These are phyloP conservation scores for Pocillopora grandis DNA, from an alignment of 92 coral and sea anemone species.

Conservation along the genomic window DNA sequence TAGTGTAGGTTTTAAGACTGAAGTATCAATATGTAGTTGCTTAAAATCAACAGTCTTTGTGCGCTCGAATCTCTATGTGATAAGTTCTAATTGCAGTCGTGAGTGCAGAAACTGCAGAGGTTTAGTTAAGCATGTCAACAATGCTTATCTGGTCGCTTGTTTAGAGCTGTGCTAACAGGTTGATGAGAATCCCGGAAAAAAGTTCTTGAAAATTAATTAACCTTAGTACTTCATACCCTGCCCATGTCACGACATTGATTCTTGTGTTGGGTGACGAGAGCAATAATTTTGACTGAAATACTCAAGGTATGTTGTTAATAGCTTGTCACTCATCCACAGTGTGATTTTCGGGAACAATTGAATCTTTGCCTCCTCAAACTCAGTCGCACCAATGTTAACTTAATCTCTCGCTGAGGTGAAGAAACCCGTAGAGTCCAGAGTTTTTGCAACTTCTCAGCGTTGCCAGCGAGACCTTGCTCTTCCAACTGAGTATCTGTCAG, in stretches of 20 bases:
- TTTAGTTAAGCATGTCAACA: no score
- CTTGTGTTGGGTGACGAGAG: background rate
- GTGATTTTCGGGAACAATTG: background rate
- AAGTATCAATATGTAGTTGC: no score
- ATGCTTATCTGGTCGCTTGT: no score
- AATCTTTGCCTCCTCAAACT: slow-evolving; percentile 37
- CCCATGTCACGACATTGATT: background rate
- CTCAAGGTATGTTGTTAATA: background rate
- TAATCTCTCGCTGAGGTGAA: slow-evolving; percentile 18
- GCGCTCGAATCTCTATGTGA: no score
- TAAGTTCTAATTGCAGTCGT: no score
- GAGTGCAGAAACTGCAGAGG: no score
- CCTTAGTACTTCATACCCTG: background rate
- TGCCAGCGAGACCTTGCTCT: slow-evolving; percentile 6
- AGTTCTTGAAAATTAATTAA: slow-evolving; percentile 5
- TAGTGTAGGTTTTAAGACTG: no score
- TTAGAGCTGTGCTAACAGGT: slow-evolving; percentile 16
- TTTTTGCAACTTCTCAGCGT: slow-evolving; percentile 12
- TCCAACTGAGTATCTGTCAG: slow-evolving; percentile 13
- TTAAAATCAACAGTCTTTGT: no score
- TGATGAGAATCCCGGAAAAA: slow-evolving; percentile 4
- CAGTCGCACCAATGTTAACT: slow-evolving; percentile 13
- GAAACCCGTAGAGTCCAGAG: slow-evolving; percentile 19
- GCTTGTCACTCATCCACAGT: slow-evolving; percentile 17
- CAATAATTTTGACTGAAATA: background rate